Percentiles rank a stretch among this genome's conserved stretches.
phyloP scores from a whole-genome alignment of 2,113 vertebrate species.

The Salvelinus alpinus region DNA sequence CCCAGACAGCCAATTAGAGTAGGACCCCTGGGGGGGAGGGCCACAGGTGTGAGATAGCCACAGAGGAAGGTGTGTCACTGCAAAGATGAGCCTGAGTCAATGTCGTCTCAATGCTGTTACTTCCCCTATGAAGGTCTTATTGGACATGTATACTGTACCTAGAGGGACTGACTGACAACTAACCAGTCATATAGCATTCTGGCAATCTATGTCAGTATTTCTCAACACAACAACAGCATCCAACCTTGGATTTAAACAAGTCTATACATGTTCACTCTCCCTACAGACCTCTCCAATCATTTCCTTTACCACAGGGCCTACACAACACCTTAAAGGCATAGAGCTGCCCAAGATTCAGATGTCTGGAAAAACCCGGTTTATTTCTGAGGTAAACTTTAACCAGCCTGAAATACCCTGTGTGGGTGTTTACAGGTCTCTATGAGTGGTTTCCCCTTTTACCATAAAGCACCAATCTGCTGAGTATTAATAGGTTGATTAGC shows the following conservation, averaged over 20 bases:
- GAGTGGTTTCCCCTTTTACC: not conserved
- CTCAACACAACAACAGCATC: conserved; percentile 1
- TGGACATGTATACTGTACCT: too few relatives aligned
- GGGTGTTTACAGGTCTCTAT: conserved; percentile 25
- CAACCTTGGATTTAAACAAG: conserved; percentile 15
- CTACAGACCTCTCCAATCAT: conserved; percentile 9
- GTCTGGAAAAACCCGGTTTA: too few relatives aligned
- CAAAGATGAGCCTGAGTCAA: not conserved
- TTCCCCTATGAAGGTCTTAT: too few relatives aligned
- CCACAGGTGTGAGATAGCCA: too few relatives aligned
- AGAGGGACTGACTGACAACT: not conserved
- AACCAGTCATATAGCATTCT: not conserved
- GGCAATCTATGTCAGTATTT: not conserved
- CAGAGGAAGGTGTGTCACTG: not conserved
- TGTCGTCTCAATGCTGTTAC: too few relatives aligned
- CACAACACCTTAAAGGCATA: conserved; percentile 10
- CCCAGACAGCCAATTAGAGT: conserved; percentile 27
- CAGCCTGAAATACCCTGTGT: not conserved
- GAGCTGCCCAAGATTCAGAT: conserved; percentile 41
- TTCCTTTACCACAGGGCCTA: conserved; percentile 41
- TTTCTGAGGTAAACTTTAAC: not conserved
- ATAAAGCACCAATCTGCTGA: conserved; percentile 21
- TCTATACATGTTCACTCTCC: conserved; percentile 16
- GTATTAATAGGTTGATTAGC: conserved; percentile 52
- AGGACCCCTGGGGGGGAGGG: not conserved